Base-by-base conservation (phyloP, 2,888 invertebrate genomes). In the Dione juno region DNA sequence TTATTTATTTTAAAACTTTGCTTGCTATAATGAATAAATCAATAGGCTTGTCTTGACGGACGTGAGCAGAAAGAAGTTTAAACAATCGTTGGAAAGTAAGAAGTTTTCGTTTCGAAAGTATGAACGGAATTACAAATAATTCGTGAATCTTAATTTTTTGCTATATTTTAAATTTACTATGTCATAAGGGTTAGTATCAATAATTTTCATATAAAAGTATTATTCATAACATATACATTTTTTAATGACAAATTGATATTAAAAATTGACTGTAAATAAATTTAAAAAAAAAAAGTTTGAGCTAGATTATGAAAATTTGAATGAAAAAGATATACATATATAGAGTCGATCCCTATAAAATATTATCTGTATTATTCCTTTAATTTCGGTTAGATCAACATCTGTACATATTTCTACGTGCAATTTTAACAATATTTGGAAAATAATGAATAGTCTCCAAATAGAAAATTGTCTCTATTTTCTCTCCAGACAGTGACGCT, bases 31-130 rank as follows among this genome's bases (percentile, higher is more conserved):
- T 74, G 72, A 72, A 74, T 74, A 67, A 74, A 68, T 72, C 69
- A 74, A 72, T 64, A 72, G 54, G 41, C 45, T 66, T 16, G 41
- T 48, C 53, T 66, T 16, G 45, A 48, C 53, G 59, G 59, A 68
- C 74, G 74, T 70, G 74, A 70, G 67, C 64, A 14, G 41, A 72
- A 68, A 69, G 57, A 74, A 72, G 69, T 59, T 59, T 68, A 69
- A 69, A 74, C 69, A 74, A 74, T 70, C 54, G 71, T 72, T 75
- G 70, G 78, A 80, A 80, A 79, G 78, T 76, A 53, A 76, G 67
- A 74, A 57, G 67, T 76, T 77, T n/a, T 74, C 75, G 75, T 77
- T 77, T 76, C 72, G 74, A 74, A 78, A 77, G 66, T 76, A 74
- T 77, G 76, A 73, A 70, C 69, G 66, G 78, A 78, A 78, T 78